Conservation (phyloP, 2,113 vertebrate genomes). For the Naja naja region DNA sequence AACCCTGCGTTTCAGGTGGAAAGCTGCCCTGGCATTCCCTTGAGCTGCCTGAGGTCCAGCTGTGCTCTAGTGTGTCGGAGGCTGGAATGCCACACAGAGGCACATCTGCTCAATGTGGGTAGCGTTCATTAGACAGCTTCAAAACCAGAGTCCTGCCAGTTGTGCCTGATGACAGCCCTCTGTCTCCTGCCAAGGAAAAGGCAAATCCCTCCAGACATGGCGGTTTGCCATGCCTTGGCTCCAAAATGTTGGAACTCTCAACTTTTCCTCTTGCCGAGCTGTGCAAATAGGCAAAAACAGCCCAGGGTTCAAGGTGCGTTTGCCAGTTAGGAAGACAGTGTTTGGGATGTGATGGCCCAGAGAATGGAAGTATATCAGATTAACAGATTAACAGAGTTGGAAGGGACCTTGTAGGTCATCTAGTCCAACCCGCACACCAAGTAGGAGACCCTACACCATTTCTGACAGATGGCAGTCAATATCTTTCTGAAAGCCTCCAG, state of each 20-base stretch:
- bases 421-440: no score
- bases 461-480: no score
- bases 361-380: not conserved
- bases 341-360: not conserved
- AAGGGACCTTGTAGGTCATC: no score
- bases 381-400: no score
- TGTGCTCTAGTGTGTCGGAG: not conserved
- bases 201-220: conserved; percentile 27
- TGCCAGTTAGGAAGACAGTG: not conserved
- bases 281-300: not conserved
- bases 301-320: not conserved
- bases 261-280: not conserved
- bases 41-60: not conserved
- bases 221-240: not conserved
- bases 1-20: not conserved
- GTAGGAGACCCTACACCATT: no score
- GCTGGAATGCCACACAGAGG: not conserved
- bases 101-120: not conserved
- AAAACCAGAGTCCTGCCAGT: not conserved
- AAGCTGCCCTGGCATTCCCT: not conserved
- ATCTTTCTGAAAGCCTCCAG: no score
- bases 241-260: not conserved
- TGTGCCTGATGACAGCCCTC: not conserved
- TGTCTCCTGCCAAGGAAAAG: conserved; percentile 49
- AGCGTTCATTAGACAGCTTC: not conserved